Evolutionary conservation across 2,888 invertebrate species (phyloP), one percentile per base, ranked within the genome.

Genomic region (Oligia latruncula): DNA sequence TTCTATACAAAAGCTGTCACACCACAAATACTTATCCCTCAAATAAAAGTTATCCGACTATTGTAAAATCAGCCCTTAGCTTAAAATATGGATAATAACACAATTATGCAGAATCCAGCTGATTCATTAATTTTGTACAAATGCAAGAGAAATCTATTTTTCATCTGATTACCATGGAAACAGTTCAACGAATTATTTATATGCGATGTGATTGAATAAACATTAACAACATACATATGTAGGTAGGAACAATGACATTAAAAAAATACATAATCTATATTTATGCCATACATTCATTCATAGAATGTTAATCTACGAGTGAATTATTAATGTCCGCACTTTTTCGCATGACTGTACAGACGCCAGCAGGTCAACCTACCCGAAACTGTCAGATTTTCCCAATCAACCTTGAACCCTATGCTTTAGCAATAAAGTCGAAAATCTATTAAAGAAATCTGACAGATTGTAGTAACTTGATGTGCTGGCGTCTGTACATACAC

Each of bases 291-390:
- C 67, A 85, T 73, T 52, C 40, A 60, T 82, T 70, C 72, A 84
- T 71, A 71, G 71, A 76, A 85, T 75, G 77, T 66, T 82, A 85
- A 85, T 73, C 29, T 40, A 17, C 40, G 15, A 46, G 40, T 74
- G 55, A 85, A 83, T 82, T 77, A 77, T 85, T 66, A 70, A 83
- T 80, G 74, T 77, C 72, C 62, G 8, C 77, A 83, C 49, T 77
- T 85, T 77, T 82, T 60, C 62, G 29, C 68, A 46, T 72, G 72
- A 77, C 23, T 77, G 68, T 55, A 52, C 29, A 29, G 29, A 29
- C 29, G 29, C 29, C 29, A 29, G 29, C 29, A 29, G 29, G 29
- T 29, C 29, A 29, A 29, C 29, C 29, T 29, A 29, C 29, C 29
- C 29, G 29, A 29, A 29, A 29, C 29, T 29, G n/a, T n/a, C n/a